A percentile compares a stretch with the other conserved stretches of the same genome.
phyloP scores from a whole-genome alignment of 2,797 vertebrate genomes.

The Spondyliosoma cantharus region DNA sequence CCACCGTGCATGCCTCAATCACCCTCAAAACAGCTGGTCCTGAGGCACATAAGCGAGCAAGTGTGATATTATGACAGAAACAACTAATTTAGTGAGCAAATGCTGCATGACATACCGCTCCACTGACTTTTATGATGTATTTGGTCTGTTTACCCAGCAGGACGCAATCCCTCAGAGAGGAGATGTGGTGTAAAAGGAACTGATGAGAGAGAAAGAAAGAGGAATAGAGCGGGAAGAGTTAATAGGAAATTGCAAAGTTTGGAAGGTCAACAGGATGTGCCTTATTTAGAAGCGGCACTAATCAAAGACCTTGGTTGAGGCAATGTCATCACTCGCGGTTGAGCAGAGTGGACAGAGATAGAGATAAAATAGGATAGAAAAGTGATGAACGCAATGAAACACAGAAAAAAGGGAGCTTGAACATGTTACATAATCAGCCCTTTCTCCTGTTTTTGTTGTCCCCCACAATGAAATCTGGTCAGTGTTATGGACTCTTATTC shows the following conservation, averaged over 20 bases:
- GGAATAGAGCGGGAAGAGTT: conserved; percentile 54
- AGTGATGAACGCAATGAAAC: conserved; percentile 35
- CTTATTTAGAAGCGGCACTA: conserved; percentile 79
- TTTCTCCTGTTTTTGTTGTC: conserved; percentile 29
- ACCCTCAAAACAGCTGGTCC: conserved; percentile 42
- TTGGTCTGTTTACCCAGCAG: conserved; percentile 56
- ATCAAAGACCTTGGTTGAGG: conserved; percentile 67
- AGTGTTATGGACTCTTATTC: conserved; percentile 1
- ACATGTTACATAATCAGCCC: conserved; percentile 40
- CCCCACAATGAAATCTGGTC: neutral
- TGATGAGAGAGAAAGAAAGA: conserved; percentile 26
- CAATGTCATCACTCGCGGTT: conserved; percentile 52
- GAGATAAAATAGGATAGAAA: conserved; percentile 52
- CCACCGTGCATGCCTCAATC: conserved; percentile 18
- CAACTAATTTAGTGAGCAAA: conserved; percentile 65
- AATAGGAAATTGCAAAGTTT: conserved; percentile 69
- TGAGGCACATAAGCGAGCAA: conserved; percentile 36
- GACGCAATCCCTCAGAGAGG: conserved; percentile 44
- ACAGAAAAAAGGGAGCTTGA: neutral
- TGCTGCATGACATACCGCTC: conserved; percentile 55
- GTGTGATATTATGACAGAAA: conserved; percentile 49
- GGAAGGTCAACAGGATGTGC: conserved; percentile 80
- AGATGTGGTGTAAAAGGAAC: conserved; percentile 37
- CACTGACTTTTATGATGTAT: conserved; percentile 60
- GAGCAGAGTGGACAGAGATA: conserved; percentile 49